A percentile compares a stretch with the other conserved stretches of the same genome.
Evolutionary conservation across 2,113 vertebrate genomes (phyloP).

Genomic region (Actinemys pallida): DNA sequence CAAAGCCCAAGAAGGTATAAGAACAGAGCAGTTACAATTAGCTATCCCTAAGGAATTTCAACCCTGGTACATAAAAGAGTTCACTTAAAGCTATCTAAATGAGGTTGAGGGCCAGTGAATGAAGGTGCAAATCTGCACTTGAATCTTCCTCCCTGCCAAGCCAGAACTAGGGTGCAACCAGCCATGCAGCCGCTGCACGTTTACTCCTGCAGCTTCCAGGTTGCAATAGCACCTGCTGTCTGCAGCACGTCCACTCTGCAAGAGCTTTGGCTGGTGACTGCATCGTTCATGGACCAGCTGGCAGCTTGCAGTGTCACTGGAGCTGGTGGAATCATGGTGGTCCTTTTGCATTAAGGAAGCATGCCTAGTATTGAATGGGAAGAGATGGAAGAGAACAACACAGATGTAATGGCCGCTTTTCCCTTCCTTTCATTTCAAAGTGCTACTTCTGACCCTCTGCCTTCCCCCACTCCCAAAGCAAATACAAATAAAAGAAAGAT

Average conservation of each 20-base stretch:
- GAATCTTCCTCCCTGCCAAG: background rate
- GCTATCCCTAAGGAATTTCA: background rate
- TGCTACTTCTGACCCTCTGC: background rate
- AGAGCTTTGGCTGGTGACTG: background rate
- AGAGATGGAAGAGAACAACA: background rate
- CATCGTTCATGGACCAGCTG: background rate
- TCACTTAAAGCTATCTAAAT: background rate
- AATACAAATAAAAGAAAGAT: background rate
- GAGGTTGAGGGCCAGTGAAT: background rate
- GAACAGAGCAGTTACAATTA: background rate
- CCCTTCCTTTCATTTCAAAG: background rate
- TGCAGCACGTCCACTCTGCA: accelerated
- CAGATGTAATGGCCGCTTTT: background rate
- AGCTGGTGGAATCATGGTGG: background rate
- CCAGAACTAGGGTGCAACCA: background rate
- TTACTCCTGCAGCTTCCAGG: background rate
- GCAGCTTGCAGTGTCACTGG: background rate
- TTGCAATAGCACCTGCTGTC: accelerated
- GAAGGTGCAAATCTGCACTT: background rate
- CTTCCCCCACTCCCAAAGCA: background rate
- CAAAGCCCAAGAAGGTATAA: background rate
- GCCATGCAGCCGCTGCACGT: background rate
- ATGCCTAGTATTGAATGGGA: background rate
- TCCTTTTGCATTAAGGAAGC: background rate
- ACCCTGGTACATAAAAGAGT: background rate